A percentile compares a stretch with the other conserved stretches of the same genome.
phyloP scores from a whole-genome alignment of 2,888 invertebrate genomes.

The Agrenia bidenticulata region DNA sequence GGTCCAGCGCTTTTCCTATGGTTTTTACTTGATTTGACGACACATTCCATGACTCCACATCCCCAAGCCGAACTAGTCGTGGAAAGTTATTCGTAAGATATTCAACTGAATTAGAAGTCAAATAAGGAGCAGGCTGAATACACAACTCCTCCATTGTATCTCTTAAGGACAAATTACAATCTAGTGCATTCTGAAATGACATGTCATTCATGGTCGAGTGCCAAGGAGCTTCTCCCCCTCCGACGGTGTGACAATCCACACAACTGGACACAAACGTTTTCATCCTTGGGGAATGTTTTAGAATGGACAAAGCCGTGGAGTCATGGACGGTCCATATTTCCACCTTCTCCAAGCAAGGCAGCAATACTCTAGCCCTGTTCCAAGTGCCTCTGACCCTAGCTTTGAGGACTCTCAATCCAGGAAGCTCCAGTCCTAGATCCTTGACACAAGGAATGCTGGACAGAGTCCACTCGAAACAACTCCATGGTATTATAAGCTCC shows the following conservation, averaged over 20 bases:
- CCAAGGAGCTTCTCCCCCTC: background rate
- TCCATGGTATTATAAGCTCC: slow-evolving; percentile 26
- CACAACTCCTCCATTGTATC: slow-evolving; percentile 20
- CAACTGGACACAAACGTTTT: slow-evolving; percentile 30
- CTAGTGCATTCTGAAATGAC: background rate
- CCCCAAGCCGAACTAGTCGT: slow-evolving; percentile 28
- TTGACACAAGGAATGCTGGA: slow-evolving; percentile 17
- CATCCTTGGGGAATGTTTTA: slow-evolving; percentile 20
- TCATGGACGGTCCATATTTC: slow-evolving; percentile 32
- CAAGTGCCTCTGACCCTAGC: slow-evolving; percentile 29
- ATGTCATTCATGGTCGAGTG: background rate
- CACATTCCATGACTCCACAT: slow-evolving; percentile 32
- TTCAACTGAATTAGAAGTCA: slow-evolving; percentile 15
- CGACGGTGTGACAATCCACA: background rate
- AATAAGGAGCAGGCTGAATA: slow-evolving; percentile 20
- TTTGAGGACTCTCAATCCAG: slow-evolving; percentile 20
- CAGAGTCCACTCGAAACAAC: slow-evolving; percentile 25
- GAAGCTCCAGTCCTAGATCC: slow-evolving; percentile 21
- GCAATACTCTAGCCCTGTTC: slow-evolving; percentile 10
- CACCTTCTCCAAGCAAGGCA: slow-evolving; percentile 24
- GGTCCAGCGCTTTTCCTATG: slow-evolving; percentile 27
- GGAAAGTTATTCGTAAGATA: slow-evolving; percentile 16
- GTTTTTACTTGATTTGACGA: slow-evolving; percentile 11
- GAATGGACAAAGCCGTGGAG: slow-evolving; percentile 19
- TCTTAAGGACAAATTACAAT: slow-evolving; percentile 2